Conservation (phyloP, 1,140 invertebrate species). For the Nasonia vitripennis region DNA sequence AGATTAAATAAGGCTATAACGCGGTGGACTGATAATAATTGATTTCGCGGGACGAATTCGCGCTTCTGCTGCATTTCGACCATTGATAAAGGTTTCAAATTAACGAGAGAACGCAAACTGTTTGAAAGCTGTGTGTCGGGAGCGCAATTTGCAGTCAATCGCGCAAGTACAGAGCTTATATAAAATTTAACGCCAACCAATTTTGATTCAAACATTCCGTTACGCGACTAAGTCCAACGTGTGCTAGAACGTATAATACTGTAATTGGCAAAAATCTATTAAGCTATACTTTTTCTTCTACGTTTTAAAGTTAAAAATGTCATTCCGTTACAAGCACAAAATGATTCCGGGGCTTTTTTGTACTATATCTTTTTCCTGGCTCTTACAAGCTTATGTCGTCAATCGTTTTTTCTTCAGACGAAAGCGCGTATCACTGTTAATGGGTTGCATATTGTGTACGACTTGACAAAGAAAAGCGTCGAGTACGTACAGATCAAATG, state of each 20-base stretch:
- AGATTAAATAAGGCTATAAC: slow-evolving; percentile 18
- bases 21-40: slow-evolving; percentile 36
- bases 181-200: slow-evolving; percentile 22
- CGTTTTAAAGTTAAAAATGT: too few species aligned
- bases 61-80: not conserved
- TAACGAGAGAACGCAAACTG: too few species aligned
- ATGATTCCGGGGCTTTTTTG: not conserved
- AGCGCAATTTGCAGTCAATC: slow-evolving; percentile 27
- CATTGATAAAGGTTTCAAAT: not conserved
- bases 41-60: slow-evolving; percentile 37
- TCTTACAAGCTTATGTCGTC: not conserved
- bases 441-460: not conserved
- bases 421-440: not conserved
- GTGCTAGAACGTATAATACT: slow-evolving; percentile 35
- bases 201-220: slow-evolving; percentile 43
- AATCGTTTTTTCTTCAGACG: not conserved
- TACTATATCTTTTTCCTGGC: slow-evolving; percentile 25
- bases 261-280: not conserved
- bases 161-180: not conserved
- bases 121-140: not conserved
- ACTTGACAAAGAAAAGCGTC: slow-evolving; percentile 15
- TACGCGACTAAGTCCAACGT: slow-evolving; percentile 33
- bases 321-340: not conserved
- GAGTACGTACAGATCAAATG: slow-evolving; percentile 23
- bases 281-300: not conserved